A percentile compares a stretch with the other conserved stretches of the same genome.
phyloP scores from a whole-genome alignment of 2,888 invertebrate genomes.

The Altica lythri region DNA sequence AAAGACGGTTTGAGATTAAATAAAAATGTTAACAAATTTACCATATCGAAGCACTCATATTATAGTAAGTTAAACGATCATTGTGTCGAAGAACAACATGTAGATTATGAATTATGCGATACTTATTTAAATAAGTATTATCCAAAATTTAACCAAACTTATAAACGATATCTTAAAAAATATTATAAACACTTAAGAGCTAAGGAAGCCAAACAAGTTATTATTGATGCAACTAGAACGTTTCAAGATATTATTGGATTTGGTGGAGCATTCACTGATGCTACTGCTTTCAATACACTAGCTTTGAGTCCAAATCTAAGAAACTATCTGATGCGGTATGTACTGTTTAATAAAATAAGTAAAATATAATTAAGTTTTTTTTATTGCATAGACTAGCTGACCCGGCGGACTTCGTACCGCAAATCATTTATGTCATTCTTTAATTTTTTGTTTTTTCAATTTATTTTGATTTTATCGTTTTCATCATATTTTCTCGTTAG shows the following conservation, averaged over 20 bases:
- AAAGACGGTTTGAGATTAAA: slow-evolving; percentile 62
- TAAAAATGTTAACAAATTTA: slow-evolving; percentile 11
- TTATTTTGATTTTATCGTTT: too few relatives aligned
- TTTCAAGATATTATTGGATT: slow-evolving; percentile 78
- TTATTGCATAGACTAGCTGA: not conserved
- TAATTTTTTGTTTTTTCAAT: too few relatives aligned
- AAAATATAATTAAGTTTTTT: not conserved
- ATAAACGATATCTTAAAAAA: too few relatives aligned
- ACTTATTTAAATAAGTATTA: too few relatives aligned
- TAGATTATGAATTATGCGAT: not conserved
- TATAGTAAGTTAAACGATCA: not conserved
- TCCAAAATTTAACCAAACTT: too few relatives aligned
- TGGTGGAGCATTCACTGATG: slow-evolving; percentile 56
- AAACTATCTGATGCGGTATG: too few relatives aligned
- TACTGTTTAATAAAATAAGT: slow-evolving; percentile 58
- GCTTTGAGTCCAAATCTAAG: slow-evolving; percentile 61
- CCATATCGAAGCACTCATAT: not conserved
- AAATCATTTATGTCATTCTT: too few relatives aligned
- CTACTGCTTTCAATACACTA: slow-evolving; percentile 67
- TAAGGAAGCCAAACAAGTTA: not conserved
- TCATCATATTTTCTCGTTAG: too few relatives aligned
- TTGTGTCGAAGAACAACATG: not conserved
- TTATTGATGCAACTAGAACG: not conserved
- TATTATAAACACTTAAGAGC: too few relatives aligned
- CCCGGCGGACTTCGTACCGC: too few relatives aligned